Evolutionary conservation across 1,140 invertebrate genomes (phyloP).

Genomic region (Amyelois transitella): DNA sequence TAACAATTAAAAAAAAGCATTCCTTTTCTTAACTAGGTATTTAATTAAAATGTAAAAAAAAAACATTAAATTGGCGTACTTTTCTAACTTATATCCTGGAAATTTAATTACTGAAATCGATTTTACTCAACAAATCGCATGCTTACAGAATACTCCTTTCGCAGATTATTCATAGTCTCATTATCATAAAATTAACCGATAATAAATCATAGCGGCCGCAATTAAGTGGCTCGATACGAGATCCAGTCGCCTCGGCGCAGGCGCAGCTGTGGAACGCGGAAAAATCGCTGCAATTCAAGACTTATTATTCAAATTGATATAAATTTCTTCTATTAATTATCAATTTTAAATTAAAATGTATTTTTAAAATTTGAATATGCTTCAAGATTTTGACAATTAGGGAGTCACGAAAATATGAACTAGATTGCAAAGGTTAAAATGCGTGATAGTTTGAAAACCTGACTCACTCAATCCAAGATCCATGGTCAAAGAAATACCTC

Average conservation of each 20-base stretch:
- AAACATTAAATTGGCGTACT: no score
- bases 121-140: slow-evolving; percentile 18
- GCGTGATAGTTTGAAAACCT: no score
- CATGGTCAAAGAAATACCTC: no score
- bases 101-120: not conserved
- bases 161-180: slow-evolving; percentile 61
- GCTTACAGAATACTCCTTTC: slow-evolving; percentile 28
- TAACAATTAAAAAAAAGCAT: no score
- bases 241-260: slow-evolving; percentile 6
- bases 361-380: no score
- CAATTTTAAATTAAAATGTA: no score
- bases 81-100: not conserved
- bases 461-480: no score
- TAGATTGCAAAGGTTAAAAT: no score
- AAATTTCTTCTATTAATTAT: not conserved
- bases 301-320: not conserved
- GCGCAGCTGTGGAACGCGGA: slow-evolving; percentile 17
- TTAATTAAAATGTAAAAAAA: no score
- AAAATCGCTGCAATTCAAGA: slow-evolving; percentile 8
- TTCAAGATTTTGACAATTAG: no score
- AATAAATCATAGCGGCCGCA: slow-evolving; percentile 60
- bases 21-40: no score
- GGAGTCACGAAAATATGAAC: no score
- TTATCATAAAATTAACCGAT: slow-evolving; percentile 68
- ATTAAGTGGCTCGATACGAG: slow-evolving; percentile 35